Conservation (phyloP, 2,888 invertebrate species). For the Lycia hirtaria region DNA sequence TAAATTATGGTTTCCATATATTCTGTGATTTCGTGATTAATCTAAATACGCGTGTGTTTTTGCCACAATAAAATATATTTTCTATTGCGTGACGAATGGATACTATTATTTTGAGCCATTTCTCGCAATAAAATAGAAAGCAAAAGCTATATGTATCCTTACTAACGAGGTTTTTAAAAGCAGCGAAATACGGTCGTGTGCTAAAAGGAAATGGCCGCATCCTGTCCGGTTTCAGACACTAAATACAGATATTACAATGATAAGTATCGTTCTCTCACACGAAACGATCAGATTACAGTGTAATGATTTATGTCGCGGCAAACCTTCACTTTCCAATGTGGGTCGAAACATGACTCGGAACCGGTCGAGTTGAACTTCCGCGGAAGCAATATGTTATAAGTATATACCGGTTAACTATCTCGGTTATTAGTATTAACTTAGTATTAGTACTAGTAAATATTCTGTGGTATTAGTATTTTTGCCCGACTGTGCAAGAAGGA, state of each 20-base stretch:
- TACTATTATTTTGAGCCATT: too few species aligned
- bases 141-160: too few species aligned
- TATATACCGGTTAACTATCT: not conserved
- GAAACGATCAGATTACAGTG: not conserved
- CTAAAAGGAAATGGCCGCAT: not conserved
- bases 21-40: too few species aligned
- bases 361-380: constrained; percentile 11
- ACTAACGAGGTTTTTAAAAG: too few species aligned
- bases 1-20: too few species aligned
- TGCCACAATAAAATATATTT: too few species aligned
- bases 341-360: constrained; percentile 3
- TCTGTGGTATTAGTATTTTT: not conserved
- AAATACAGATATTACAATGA: not conserved
- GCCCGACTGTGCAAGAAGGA: too few species aligned
- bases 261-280: not conserved
- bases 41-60: too few species aligned
- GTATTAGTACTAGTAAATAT: too few species aligned
- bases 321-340: constrained; percentile 12
- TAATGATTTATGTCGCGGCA: constrained; percentile 12
- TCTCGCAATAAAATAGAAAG: too few species aligned
- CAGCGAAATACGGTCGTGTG: too few species aligned
- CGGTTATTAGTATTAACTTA: not conserved
- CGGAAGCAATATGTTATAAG: constrained; percentile 1
- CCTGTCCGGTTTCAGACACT: not conserved
- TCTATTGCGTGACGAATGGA: too few species aligned